Evolutionary conservation across 2,797 vertebrate genomes (phyloP).

Genomic region (Sphaeramia orbicularis): DNA sequence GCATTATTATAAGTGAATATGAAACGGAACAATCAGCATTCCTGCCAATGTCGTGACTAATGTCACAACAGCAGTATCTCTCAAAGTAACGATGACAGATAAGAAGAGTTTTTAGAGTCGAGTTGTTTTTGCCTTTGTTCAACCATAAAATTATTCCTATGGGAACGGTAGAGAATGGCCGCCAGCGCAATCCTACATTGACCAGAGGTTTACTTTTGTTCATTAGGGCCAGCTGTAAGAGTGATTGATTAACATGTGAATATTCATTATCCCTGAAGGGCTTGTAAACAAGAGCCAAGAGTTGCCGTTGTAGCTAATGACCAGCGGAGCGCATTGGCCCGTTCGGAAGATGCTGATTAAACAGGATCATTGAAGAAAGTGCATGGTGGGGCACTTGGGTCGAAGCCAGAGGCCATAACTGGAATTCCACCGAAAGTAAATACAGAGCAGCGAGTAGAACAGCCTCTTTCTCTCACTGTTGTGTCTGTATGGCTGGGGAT

Average conservation of each 20-base stretch:
- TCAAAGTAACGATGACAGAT: no score
- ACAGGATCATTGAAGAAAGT: conserved; percentile 43
- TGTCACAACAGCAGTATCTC: no score
- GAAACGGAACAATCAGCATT: no score
- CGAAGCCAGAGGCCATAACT: conserved; percentile 46
- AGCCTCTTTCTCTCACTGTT: conserved; percentile 18
- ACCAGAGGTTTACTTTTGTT: background rate
- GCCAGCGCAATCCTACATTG: background rate
- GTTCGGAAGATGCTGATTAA: conserved; percentile 65
- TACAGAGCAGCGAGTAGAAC: conserved; percentile 21
- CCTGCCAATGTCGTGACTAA: no score
- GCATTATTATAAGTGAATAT: no score
- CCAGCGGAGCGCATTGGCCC: conserved; percentile 1
- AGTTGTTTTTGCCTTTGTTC: no score
- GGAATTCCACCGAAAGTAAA: conserved; percentile 60
- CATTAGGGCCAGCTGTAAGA: conserved; percentile 11
- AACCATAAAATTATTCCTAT: no score
- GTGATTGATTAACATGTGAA: conserved; percentile 33
- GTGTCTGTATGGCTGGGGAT: background rate
- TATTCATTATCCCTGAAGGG: conserved; percentile 18
- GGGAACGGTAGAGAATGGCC: background rate
- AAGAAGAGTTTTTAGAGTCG: no score
- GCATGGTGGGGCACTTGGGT: conserved; percentile 16
- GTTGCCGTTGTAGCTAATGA: conserved; percentile 40
- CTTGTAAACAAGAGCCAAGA: conserved; percentile 29